A percentile compares a stretch with the other conserved stretches of the same genome.
Conservation (phyloP, 2,113 vertebrate genomes). For the Prunella himalayana region DNA sequence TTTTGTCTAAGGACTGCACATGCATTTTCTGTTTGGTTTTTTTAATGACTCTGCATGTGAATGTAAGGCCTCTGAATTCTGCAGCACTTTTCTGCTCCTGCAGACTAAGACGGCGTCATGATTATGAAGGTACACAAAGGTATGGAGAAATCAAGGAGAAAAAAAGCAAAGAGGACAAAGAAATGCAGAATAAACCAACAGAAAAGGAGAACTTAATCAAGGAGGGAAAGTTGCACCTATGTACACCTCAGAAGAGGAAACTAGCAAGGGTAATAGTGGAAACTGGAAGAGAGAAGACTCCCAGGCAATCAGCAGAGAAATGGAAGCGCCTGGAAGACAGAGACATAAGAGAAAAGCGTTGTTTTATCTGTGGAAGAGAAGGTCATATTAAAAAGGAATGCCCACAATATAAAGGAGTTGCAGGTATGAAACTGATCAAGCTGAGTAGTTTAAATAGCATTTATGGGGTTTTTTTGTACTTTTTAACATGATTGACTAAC, state of each 20-base stretch:
- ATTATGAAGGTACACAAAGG: constrained; percentile 74
- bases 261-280: constrained; percentile 42
- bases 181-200: constrained; percentile 53
- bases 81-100: background rate
- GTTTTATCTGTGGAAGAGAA: constrained; percentile 87
- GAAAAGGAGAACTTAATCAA: constrained; percentile 59
- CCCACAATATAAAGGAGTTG: constrained; percentile 79
- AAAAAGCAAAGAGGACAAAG: constrained; percentile 73
- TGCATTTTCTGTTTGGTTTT: background rate
- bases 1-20: background rate
- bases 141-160: constrained; percentile 69
- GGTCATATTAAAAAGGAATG: constrained; percentile 92
- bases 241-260: constrained; percentile 57
- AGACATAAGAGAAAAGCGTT: constrained; percentile 81
- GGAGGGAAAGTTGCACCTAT: constrained; percentile 52
- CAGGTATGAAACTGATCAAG: constrained; percentile 70
- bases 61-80: background rate
- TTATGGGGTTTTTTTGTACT: rapidly evolving
- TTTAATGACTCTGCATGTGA: background rate
- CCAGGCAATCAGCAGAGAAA: constrained; percentile 74
- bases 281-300: constrained; percentile 65
- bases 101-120: constrained; percentile 76
- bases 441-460: background rate
- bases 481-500: background rate
- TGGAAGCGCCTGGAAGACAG: constrained; percentile 81